These are phyloP conservation scores for Busseola fusca DNA, from an alignment of 2,888 invertebrate species.

Conservation along the genomic window DNA sequence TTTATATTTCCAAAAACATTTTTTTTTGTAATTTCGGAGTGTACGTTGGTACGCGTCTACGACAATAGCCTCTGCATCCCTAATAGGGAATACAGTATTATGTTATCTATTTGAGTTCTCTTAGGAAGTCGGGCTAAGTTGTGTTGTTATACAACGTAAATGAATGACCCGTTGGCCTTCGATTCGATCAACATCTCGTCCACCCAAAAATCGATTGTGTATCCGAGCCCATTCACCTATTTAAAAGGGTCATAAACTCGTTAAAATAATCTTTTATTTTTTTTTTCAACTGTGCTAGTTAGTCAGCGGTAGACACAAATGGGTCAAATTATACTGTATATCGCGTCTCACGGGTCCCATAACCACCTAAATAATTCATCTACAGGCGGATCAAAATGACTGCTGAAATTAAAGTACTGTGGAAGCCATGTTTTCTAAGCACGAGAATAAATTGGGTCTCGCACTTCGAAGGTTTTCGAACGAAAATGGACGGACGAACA, in stretches of 20 bases:
- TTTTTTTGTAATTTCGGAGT: not conserved
- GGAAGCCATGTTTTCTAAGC: conserved; percentile 23
- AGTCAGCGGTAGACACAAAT: conserved; percentile 19
- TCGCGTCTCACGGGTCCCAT: conserved; percentile 31
- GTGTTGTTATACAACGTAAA: not conserved
- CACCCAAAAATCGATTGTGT: conserved; percentile 13
- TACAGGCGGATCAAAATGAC: conserved; percentile 19
- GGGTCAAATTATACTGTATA: conserved; percentile 23
- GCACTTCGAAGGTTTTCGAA: conserved; percentile 13
- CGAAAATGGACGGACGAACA: conserved; percentile 24
- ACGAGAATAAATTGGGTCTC: conserved; percentile 14
- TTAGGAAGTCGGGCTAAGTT: not conserved
- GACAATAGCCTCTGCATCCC: not conserved
- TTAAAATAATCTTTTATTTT: conserved; percentile 20
- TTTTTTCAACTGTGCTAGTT: conserved; percentile 28
- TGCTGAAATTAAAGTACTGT: conserved; percentile 15
- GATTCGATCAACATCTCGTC: conserved; percentile 23
- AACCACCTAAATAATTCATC: conserved; percentile 33
- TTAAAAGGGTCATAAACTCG: conserved; percentile 15
- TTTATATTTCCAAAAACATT: no score
- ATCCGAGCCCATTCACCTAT: not conserved
- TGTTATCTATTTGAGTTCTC: no score
- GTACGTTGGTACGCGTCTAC: no score
- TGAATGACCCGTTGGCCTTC: not conserved
- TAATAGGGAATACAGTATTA: not conserved